Conservation (phyloP, 2,113 vertebrate genomes). For the Syngnathus typhle region DNA sequence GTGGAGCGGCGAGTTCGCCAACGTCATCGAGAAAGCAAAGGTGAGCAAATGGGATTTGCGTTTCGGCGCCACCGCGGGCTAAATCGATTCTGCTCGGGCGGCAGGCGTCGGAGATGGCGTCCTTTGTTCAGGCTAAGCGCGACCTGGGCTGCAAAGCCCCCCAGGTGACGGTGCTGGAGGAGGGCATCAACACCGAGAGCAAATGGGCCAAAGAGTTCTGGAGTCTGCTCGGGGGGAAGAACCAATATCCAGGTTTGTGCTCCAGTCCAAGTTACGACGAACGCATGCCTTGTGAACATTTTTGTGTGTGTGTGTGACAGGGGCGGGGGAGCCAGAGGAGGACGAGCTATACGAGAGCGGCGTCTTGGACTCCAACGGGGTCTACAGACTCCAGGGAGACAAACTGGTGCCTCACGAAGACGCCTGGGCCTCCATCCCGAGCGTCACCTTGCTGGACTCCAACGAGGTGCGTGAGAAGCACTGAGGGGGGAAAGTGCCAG, state of each 20-base stretch:
- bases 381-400: slow-evolving; percentile 71
- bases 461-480: slow-evolving; percentile 62
- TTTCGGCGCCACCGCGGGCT: background rate
- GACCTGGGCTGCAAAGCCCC: slow-evolving; percentile 75
- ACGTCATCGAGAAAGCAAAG: slow-evolving; percentile 78
- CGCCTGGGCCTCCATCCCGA: slow-evolving; percentile 73
- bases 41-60: slow-evolving; percentile 33
- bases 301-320: slow-evolving; percentile 43
- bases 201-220: slow-evolving; percentile 75
- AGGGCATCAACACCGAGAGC: slow-evolving; percentile 72
- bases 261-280: no score
- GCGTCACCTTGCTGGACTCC: slow-evolving; percentile 70
- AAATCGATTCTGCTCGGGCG: background rate
- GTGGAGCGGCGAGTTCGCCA: slow-evolving; percentile 78
- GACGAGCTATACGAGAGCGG: slow-evolving; percentile 75
- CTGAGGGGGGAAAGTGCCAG: no score
- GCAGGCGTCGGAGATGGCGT: slow-evolving; percentile 74
- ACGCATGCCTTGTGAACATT: no score
- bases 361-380: slow-evolving; percentile 68
- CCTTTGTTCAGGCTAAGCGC: slow-evolving; percentile 72
- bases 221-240: slow-evolving; percentile 71
- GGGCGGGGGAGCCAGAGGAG: slow-evolving; percentile 73
- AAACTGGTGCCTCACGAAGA: slow-evolving; percentile 73
- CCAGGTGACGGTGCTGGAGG: slow-evolving; percentile 72
- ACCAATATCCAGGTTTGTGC: slow-evolving; percentile 65